Percentiles rank a stretch among this genome's conserved stretches.
Conservation (phyloP, 2,797 vertebrate genomes). For the Aulostomus chinensis region DNA sequence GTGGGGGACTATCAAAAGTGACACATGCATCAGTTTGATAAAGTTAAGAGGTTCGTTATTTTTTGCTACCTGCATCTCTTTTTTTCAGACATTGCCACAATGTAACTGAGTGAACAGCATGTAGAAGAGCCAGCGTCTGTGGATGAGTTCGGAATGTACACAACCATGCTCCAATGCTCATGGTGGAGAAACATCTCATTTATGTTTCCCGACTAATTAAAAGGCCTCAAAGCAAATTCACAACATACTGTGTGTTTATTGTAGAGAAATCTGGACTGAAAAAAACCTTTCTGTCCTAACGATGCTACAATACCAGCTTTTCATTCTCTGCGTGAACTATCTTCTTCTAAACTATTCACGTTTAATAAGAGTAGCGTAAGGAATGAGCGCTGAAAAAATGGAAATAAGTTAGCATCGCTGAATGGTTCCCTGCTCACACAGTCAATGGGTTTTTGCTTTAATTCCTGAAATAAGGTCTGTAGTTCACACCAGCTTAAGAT, state of each 20-base stretch:
- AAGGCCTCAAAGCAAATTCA: slow-evolving; percentile 61
- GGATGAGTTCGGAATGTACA: slow-evolving; percentile 55
- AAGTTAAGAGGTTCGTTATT: slow-evolving; percentile 12
- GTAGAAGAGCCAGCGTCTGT: slow-evolving; percentile 18
- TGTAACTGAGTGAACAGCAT: slow-evolving; percentile 16
- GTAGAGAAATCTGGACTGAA: too few species aligned
- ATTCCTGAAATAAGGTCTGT: too few species aligned
- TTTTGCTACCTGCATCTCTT: slow-evolving; percentile 19
- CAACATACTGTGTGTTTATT: too few species aligned
- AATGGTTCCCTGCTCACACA: too few species aligned
- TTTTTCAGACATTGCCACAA: slow-evolving; percentile 8
- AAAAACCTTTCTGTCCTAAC: slow-evolving; percentile 28
- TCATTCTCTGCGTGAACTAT: slow-evolving; percentile 10
- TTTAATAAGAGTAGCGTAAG: too few species aligned
- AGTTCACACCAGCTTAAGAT: too few species aligned
- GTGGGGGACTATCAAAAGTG: slow-evolving; percentile 50
- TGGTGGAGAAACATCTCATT: background rate
- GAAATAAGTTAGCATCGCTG: too few species aligned
- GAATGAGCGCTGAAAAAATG: too few species aligned
- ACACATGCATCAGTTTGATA: slow-evolving; percentile 57
- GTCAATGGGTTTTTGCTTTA: too few species aligned
- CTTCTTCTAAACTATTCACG: too few species aligned
- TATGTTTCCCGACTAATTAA: slow-evolving; percentile 21
- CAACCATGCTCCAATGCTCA: slow-evolving; percentile 9
- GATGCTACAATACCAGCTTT: slow-evolving; percentile 39